Evolutionary conservation across 2,888 invertebrate genomes (phyloP), one percentile per base, ranked within the genome.

Genomic region (Catocala fraxini): DNA sequence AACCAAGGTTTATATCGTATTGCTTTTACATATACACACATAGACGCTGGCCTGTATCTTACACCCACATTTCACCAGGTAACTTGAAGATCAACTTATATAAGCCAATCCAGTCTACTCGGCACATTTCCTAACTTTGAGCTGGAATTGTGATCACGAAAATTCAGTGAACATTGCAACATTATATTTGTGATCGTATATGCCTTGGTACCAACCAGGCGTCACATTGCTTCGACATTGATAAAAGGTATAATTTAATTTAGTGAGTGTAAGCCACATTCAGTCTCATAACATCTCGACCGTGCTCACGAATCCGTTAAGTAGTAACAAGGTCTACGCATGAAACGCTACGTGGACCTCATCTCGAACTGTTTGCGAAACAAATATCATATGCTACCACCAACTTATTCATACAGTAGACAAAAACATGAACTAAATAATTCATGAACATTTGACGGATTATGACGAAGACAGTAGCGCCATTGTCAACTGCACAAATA

Each of bases 281-380:
- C 34, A 72, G 45, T 34, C 5, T 6, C 5, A 57, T 1, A 64
- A 74, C 12, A 70, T 80, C 80, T 43, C 1, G n/a, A 78, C 41
- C 59, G 77, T 89, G 88, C 51, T 82, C 87, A 87, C 54, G 51
- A 55, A 63, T 59, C 80, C 89, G 89, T 89, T 82, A 89, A 89
- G 84, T 87, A 83, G 89, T 78, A 79, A 77, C 89, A 89, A 89
- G 89, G 89, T 87, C 89, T 82, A 80, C 81, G 83, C 83, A 86
- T 68, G 55, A 63, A 81, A 77, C 73, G 75, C 77, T 77, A 83
- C 79, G 77, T 81, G 71, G 71, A 75, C 75, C 78, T 89, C 88
- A 89, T 89, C 89, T 89, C 87, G 74, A n/a, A 55, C 9, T 47
- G 11, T 71, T 89, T 89, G 79, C 84, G 84, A 85, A 85, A 88